A percentile compares a stretch with the other conserved stretches of the same genome.
phyloP scores from a whole-genome alignment of 2,888 invertebrate species.

The Dryobotodes eremita region DNA sequence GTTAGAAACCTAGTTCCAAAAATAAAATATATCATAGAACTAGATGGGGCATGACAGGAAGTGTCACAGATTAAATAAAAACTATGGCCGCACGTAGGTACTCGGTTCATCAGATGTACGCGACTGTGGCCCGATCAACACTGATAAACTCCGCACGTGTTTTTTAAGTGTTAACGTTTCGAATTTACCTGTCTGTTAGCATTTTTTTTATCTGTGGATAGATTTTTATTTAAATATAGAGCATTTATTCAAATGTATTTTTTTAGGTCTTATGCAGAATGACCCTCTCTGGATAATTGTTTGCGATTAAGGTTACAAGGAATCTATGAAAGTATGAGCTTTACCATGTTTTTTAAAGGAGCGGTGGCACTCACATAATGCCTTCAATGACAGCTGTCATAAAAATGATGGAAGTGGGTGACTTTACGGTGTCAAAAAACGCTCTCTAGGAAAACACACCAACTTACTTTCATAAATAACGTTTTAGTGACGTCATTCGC shows the following conservation, averaged over 20 bases:
- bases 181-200: conserved; percentile 50
- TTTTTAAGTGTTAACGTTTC: conserved; percentile 51
- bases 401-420: too few relatives aligned
- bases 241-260: neutral
- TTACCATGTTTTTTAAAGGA: neutral
- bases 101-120: conserved; percentile 65
- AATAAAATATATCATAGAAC: conserved; percentile 55
- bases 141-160: conserved; percentile 62
- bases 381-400: too few relatives aligned
- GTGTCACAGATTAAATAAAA: conserved; percentile 73
- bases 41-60: conserved; percentile 72
- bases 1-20: conserved; percentile 44
- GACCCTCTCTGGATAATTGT: neutral
- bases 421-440: too few relatives aligned
- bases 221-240: conserved; percentile 52
- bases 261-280: neutral
- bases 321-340: neutral
- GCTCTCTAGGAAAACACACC: too few relatives aligned
- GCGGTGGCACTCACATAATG: too few relatives aligned
- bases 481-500: too few relatives aligned
- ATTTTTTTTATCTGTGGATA: conserved; percentile 37
- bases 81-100: conserved; percentile 64
- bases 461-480: too few relatives aligned
- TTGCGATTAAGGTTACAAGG: neutral
- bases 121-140: conserved; percentile 61